These are phyloP conservation scores for Dryadula phaetusa DNA, from an alignment of 2,888 invertebrate genomes.

Conservation along the genomic window DNA sequence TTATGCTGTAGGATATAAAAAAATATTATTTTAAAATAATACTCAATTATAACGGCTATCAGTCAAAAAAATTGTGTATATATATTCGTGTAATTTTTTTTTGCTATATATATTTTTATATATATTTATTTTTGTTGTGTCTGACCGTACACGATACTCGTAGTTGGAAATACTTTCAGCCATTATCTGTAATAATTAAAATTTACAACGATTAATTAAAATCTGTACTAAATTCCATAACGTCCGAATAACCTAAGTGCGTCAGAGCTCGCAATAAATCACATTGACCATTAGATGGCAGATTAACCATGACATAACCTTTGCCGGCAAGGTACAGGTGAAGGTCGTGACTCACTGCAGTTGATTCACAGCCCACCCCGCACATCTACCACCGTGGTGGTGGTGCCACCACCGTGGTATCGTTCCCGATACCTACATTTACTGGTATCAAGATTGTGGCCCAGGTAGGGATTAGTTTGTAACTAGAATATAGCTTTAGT, in stretches of 20 bases:
- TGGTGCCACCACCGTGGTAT: constrained; percentile 1
- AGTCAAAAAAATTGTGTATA: no score
- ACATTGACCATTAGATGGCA: constrained; percentile 23
- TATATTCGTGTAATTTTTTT: no score
- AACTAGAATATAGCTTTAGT: not conserved
- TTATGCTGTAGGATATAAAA: no score
- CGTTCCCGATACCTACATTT: not conserved
- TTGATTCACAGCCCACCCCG: constrained; percentile 27
- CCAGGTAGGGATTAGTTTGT: constrained; percentile 7
- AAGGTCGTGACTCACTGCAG: constrained; percentile 39
- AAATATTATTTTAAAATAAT: no score
- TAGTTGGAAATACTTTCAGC: no score
- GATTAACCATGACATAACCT: constrained; percentile 34
- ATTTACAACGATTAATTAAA: not conserved
- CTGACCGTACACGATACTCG: no score
- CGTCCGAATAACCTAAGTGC: not conserved
- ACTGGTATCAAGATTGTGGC: not conserved
- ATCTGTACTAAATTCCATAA: not conserved
- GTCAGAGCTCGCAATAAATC: constrained; percentile 18
- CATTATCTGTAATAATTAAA: not conserved
- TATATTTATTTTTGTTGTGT: no score
- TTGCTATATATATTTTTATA: no score
- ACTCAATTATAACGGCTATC: no score
- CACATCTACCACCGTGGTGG: not conserved
- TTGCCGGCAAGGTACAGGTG: constrained; percentile 25